Evolutionary conservation across 2,888 invertebrate species (phyloP).

Genomic region (Acleris literana): DNA sequence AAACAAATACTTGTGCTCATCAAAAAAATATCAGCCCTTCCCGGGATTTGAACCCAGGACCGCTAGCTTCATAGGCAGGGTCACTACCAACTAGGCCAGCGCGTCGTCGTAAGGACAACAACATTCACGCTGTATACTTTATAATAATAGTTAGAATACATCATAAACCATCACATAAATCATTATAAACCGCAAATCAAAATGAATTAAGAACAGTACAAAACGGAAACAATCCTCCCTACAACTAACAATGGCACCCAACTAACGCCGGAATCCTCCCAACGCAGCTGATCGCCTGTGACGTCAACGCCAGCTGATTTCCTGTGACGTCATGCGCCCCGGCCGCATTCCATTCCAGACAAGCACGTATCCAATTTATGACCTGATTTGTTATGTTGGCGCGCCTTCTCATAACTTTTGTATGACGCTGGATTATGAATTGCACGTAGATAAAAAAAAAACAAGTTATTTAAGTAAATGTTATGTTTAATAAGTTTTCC

Average conservation of each 20-base stretch:
- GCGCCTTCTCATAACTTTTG: constrained; percentile 18
- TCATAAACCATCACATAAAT: no score
- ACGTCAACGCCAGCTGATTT: constrained; percentile 33
- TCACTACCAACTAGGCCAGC: no score
- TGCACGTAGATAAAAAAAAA: neutral
- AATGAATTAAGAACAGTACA: neutral
- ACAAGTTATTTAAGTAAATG: neutral
- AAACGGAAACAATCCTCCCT: neutral
- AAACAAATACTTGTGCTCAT: no score
- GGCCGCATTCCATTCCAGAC: constrained; percentile 9
- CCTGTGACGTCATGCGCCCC: constrained; percentile 26
- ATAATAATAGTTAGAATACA: no score
- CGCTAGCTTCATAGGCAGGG: no score
- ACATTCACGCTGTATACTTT: no score
- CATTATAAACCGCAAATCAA: no score
- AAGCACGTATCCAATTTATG: constrained; percentile 28
- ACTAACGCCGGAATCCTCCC: neutral
- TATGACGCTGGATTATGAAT: constrained; percentile 8
- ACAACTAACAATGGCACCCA: constrained; percentile 2
- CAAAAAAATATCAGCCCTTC: no score
- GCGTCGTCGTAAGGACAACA: no score
- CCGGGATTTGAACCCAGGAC: no score
- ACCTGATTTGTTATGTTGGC: constrained; percentile 22
- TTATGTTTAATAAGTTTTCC: neutral
- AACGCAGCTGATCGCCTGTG: constrained; percentile 15